Conservation (phyloP, 2,797 vertebrate genomes). For the Notoglanidium macrostoma region DNA sequence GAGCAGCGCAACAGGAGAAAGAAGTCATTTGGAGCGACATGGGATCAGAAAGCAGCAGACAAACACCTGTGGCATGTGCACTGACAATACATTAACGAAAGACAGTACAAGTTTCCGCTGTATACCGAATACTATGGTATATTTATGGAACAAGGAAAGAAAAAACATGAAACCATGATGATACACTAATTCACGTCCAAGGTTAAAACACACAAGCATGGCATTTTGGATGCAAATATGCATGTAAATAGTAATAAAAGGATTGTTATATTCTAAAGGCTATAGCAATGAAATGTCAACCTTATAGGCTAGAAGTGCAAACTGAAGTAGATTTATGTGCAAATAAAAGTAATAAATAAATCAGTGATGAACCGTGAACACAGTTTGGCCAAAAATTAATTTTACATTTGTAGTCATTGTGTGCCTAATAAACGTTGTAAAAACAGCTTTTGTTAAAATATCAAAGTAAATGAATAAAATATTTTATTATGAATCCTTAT, state of each 20-base stretch:
- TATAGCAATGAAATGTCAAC: no score
- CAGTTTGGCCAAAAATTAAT: neutral
- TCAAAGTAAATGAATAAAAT: neutral
- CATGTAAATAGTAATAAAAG: neutral
- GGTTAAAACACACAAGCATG: neutral
- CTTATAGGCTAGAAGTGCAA: neutral
- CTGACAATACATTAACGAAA: neutral
- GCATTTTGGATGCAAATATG: neutral
- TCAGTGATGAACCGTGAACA: neutral
- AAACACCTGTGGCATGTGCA: conserved; percentile 33
- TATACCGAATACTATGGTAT: neutral
- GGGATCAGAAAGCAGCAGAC: conserved; percentile 39
- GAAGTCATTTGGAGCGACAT: conserved; percentile 44
- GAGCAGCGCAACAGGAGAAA: conserved; percentile 39
- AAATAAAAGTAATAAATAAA: neutral
- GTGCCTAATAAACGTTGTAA: neutral
- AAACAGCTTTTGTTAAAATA: neutral
- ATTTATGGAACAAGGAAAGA: neutral
- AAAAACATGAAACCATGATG: neutral
- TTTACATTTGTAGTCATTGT: neutral
- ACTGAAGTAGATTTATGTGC: neutral
- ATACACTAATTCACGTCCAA: neutral
- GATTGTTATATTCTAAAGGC: neutral
- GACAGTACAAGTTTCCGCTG: neutral
- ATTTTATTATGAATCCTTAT: no score